phyloP scores from a whole-genome alignment of 2,113 vertebrate species.

The Amphiprion ocellaris region DNA sequence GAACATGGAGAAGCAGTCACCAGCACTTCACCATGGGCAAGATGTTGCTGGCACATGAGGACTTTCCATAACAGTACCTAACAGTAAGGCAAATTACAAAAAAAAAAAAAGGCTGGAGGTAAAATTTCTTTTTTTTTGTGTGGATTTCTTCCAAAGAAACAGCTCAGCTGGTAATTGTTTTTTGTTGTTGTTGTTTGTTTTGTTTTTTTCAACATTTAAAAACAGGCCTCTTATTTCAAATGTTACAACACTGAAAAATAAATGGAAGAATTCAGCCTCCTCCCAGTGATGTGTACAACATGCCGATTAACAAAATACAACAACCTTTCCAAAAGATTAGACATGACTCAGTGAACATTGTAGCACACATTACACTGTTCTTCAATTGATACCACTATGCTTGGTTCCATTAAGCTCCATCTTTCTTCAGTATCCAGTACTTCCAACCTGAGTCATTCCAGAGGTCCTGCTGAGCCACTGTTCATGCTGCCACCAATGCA shows the following conservation, averaged over 20 bases:
- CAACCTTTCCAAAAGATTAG: neutral
- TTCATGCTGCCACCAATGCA: constrained; percentile 13
- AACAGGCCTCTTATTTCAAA: neutral
- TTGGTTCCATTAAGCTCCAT: constrained; percentile 24
- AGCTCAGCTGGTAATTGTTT: too few species aligned
- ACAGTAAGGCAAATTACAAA: too few species aligned
- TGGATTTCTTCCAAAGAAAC: too few species aligned
- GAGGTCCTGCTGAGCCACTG: neutral
- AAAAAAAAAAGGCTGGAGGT: too few species aligned
- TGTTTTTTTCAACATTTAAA: too few species aligned
- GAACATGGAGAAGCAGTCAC: neutral
- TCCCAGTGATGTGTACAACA: neutral
- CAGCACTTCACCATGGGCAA: neutral
- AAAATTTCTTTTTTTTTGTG: too few species aligned
- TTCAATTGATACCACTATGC: neutral
- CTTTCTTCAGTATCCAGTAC: constrained; percentile 2
- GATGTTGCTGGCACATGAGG: neutral
- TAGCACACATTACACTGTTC: neutral
- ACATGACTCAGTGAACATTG: neutral
- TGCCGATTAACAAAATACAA: neutral
- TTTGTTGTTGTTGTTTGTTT: too few species aligned
- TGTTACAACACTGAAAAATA: neutral
- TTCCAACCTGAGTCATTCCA: constrained; percentile 5
- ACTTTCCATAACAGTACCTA: neutral
- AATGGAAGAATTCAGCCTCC: neutral